Conservation (phyloP, 2,113 vertebrate species). For the Epinephelus lanceolatus region DNA sequence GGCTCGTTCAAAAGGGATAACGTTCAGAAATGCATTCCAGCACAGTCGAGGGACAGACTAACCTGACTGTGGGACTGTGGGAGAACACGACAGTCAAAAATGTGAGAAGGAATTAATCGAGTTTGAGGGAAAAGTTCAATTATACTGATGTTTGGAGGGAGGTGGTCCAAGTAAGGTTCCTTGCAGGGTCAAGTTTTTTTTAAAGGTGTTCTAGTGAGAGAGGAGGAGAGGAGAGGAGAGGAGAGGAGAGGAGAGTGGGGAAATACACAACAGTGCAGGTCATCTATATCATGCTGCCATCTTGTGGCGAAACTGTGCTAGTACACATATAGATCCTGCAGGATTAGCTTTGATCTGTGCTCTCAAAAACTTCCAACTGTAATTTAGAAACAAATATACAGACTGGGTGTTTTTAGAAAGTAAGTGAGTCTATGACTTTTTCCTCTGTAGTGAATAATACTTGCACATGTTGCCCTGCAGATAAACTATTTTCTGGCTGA, state of each 20-base stretch:
- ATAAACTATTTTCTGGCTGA: neutral
- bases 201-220: neutral
- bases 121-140: slow-evolving; percentile 42
- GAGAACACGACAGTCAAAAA: slow-evolving; percentile 49
- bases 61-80: slow-evolving; percentile 40
- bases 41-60: slow-evolving; percentile 56
- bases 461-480: neutral
- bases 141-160: slow-evolving; percentile 20
- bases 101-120: slow-evolving; percentile 45
- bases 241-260: neutral
- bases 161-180: slow-evolving; percentile 24
- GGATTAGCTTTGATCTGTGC: neutral
- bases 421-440: too few species aligned
- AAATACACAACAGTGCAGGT: neutral
- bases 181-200: neutral
- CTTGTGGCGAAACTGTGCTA: slow-evolving; percentile 59
- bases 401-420: neutral
- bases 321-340: slow-evolving; percentile 11
- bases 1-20: slow-evolving; percentile 41
- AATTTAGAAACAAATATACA: neutral
- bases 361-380: neutral
- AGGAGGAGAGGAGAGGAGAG: neutral
- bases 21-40: slow-evolving; percentile 60
- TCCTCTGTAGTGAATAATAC: neutral
- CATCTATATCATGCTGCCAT: slow-evolving; percentile 62